Percentiles rank a stretch among this genome's conserved stretches.
These are phyloP conservation scores for Epicauta chinensis DNA, from an alignment of 1,140 invertebrate species.

Conservation along the genomic window DNA sequence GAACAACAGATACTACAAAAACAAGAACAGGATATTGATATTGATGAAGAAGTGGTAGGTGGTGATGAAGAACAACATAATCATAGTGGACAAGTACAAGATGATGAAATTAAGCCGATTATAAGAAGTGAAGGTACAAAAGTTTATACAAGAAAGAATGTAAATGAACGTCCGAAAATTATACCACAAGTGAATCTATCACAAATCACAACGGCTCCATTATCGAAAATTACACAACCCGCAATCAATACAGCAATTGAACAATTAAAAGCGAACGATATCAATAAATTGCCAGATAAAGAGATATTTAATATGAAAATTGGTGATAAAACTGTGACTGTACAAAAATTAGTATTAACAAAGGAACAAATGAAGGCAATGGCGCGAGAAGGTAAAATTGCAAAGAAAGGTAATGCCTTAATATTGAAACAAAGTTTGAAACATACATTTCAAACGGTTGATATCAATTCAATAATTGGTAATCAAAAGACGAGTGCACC, in stretches of 20 bases:
- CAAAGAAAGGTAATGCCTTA: slow-evolving; percentile 5
- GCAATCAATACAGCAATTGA: slow-evolving; percentile 19
- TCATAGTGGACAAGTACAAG: no score
- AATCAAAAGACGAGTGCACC: neutral
- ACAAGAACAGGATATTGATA: neutral
- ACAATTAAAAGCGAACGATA: slow-evolving; percentile 17
- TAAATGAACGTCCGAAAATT: slow-evolving; percentile 17
- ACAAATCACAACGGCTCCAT: slow-evolving; percentile 8
- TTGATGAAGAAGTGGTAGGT: no score
- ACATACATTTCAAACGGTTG: slow-evolving; percentile 6
- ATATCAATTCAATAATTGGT: neutral
- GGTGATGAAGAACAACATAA: no score
- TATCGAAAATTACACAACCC: slow-evolving; percentile 29
- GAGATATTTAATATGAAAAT: slow-evolving; percentile 49
- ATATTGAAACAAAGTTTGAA: slow-evolving; percentile 2
- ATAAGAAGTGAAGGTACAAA: slow-evolving; percentile 38
- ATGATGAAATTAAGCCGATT: slow-evolving; percentile 36
- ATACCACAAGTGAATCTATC: slow-evolving; percentile 2
- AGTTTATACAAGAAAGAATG: slow-evolving; percentile 33
- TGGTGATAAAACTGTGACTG: slow-evolving; percentile 51
- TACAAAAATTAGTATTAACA: slow-evolving; percentile 54
- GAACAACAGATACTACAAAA: slow-evolving; percentile 7
- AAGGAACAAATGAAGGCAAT: slow-evolving; percentile 54
- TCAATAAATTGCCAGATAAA: slow-evolving; percentile 29
- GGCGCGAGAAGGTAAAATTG: slow-evolving; percentile 49